Conservation (phyloP, 53 echinoderm and acorn worm species). For the Actinopyga echinites region DNA sequence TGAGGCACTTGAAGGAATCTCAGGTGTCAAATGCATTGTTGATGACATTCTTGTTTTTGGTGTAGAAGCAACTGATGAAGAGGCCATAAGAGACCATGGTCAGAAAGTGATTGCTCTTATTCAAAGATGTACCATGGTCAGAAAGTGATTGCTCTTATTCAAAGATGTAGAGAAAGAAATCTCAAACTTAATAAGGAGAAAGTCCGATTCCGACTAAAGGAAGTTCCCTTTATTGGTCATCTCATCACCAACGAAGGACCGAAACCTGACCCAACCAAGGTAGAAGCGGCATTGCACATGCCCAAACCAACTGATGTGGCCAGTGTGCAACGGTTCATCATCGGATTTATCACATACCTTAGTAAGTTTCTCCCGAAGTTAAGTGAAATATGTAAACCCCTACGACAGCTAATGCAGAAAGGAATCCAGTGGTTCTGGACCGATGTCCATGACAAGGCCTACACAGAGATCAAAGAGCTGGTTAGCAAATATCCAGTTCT, state of each 20-base stretch:
- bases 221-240: slow-evolving; percentile 17
- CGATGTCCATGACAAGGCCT: slow-evolving; percentile 16
- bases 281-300: slow-evolving; percentile 27
- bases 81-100: slow-evolving; percentile 1
- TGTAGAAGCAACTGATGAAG: slow-evolving; percentile 30
- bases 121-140: slow-evolving; percentile 25
- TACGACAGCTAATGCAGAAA: slow-evolving; percentile 47
- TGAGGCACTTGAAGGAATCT: slow-evolving; percentile 46
- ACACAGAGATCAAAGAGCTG: slow-evolving; percentile 29
- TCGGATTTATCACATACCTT: slow-evolving; percentile 46
- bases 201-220: not conserved
- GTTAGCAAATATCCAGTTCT: slow-evolving; percentile 34
- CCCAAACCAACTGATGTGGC: slow-evolving; percentile 32
- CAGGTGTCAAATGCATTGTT: slow-evolving; percentile 36
- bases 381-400: slow-evolving; percentile 37
- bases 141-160: not conserved
- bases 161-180: slow-evolving; percentile 18
- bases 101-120: not conserved
- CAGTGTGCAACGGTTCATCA: not conserved
- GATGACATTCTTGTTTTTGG: slow-evolving; percentile 60
- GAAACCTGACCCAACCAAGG: slow-evolving; percentile 26
- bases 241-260: slow-evolving; percentile 22
- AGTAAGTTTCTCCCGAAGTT: slow-evolving; percentile 52
- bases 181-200: slow-evolving; percentile 20
- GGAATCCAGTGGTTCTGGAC: slow-evolving; percentile 39